Conservation (phyloP, 2,888 invertebrate genomes). For the Heliconius aoede region DNA sequence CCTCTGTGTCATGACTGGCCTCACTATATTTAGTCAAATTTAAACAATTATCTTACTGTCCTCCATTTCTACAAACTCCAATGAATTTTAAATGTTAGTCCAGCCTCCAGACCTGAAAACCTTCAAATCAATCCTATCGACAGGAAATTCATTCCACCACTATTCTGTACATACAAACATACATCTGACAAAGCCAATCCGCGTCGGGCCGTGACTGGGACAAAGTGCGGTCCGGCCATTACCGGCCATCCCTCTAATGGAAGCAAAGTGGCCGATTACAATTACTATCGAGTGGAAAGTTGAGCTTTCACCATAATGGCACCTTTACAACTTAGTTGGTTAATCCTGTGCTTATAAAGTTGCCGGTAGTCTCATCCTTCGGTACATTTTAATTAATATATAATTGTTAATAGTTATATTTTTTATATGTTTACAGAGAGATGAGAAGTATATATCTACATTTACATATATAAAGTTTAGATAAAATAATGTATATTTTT, state of each 20-base stretch:
- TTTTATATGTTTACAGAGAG: too few species aligned
- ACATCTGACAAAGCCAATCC: slow-evolving; percentile 37
- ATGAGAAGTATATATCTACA: too few species aligned
- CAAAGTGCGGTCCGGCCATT: slow-evolving; percentile 51
- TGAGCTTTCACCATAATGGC: slow-evolving; percentile 60
- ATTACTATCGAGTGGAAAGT: slow-evolving; percentile 69
- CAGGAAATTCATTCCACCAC: neutral
- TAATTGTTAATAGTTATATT: neutral
- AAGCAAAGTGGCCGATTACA: slow-evolving; percentile 73
- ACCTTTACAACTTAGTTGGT: slow-evolving; percentile 41
- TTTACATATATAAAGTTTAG: too few species aligned
- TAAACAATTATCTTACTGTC: neutral
- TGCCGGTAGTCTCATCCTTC: slow-evolving; percentile 3
- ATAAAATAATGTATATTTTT: too few species aligned
- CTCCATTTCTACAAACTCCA: neutral
- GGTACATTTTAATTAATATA: neutral
- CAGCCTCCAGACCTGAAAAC: neutral
- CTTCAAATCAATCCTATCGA: neutral
- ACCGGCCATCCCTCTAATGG: slow-evolving; percentile 60
- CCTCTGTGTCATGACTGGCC: too few species aligned
- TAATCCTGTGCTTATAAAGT: slow-evolving; percentile 36
- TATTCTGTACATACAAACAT: neutral
- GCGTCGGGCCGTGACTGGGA: slow-evolving; percentile 47
- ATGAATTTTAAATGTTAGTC: neutral
- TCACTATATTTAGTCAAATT: neutral